Conservation (phyloP, 2,888 invertebrate genomes). For the Monopis laevigella region DNA sequence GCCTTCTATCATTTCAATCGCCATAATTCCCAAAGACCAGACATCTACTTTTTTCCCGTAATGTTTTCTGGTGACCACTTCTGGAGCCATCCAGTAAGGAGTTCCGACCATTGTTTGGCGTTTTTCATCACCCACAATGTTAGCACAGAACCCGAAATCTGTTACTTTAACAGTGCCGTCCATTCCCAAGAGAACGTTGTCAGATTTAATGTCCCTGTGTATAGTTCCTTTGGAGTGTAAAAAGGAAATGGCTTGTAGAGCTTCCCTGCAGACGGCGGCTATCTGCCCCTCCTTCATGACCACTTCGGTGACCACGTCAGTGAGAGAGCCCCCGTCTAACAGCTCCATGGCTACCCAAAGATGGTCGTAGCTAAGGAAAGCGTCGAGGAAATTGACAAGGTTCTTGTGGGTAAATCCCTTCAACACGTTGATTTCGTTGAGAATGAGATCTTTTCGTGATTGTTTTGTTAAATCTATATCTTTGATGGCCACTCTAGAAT, state of each 20-base stretch:
- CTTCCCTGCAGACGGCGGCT: constrained; percentile 91
- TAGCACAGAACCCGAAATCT: constrained; percentile 98
- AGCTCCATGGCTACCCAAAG: constrained; percentile 98
- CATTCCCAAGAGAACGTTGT: constrained; percentile 94
- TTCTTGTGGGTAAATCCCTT: constrained; percentile 94
- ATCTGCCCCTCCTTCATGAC: constrained; percentile 97
- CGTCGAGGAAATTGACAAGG: constrained; percentile 94
- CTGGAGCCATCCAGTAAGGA: constrained; percentile 98
- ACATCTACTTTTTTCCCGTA: constrained; percentile 95
- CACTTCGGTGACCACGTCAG: constrained; percentile 97
- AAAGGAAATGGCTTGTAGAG: constrained; percentile 86
- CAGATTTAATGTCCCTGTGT: constrained; percentile 97
- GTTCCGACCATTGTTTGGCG: constrained; percentile 98
- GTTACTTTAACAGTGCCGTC: constrained; percentile 92
- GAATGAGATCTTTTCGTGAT: constrained; percentile 93
- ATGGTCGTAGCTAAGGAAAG: constrained; percentile 90
- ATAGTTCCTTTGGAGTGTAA: constrained; percentile 90
- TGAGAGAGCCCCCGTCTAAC: constrained; percentile 93
- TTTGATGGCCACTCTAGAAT: constrained; percentile 90
- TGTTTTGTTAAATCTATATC: constrained; percentile 96
- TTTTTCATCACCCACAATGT: constrained; percentile 93
- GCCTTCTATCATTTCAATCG: constrained; percentile 93
- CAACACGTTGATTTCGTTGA: constrained; percentile 93
- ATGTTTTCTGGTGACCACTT: constrained; percentile 90
- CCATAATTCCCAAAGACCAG: constrained; percentile 98